Percentiles rank a stretch among this genome's conserved stretches.
Evolutionary conservation across 2,797 vertebrate genomes (phyloP).

Genomic region (Mormyrus hasselquistii): DNA sequence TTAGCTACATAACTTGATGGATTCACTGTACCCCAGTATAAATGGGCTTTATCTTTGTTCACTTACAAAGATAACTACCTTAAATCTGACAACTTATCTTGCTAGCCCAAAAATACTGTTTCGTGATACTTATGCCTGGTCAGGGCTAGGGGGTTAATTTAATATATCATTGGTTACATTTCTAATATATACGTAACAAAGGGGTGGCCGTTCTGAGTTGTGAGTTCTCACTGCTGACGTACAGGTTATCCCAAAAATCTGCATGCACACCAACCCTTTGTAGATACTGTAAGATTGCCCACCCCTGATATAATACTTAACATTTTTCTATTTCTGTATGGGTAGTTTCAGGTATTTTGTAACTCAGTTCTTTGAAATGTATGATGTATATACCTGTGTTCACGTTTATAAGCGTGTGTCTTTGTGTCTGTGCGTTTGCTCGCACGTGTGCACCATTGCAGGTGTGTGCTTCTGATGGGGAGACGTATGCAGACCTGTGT

Average conservation of each 20-base stretch:
- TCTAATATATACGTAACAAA: neutral
- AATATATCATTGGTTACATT: neutral
- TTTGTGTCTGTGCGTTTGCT: neutral
- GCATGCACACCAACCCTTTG: neutral
- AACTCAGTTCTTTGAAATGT: neutral
- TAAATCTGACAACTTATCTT: neutral
- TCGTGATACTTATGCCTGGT: neutral
- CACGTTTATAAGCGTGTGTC: no score
- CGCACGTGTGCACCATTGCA: constrained; percentile 48
- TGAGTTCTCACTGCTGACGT: neutral
- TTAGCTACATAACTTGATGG: neutral
- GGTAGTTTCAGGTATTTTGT: neutral
- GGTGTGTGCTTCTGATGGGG: constrained; percentile 93
- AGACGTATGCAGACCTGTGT: constrained; percentile 92
- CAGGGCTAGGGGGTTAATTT: neutral
- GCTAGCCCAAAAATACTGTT: neutral
- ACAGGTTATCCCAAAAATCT: neutral
- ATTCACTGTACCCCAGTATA: neutral
- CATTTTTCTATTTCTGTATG: neutral
- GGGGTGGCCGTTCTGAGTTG: neutral
- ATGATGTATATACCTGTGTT: neutral
- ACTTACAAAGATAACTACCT: neutral
- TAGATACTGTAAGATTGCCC: neutral
- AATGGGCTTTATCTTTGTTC: neutral
- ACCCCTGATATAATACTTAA: neutral